phyloP scores from a whole-genome alignment of 2,797 vertebrate species.

The Falco naumanni region DNA sequence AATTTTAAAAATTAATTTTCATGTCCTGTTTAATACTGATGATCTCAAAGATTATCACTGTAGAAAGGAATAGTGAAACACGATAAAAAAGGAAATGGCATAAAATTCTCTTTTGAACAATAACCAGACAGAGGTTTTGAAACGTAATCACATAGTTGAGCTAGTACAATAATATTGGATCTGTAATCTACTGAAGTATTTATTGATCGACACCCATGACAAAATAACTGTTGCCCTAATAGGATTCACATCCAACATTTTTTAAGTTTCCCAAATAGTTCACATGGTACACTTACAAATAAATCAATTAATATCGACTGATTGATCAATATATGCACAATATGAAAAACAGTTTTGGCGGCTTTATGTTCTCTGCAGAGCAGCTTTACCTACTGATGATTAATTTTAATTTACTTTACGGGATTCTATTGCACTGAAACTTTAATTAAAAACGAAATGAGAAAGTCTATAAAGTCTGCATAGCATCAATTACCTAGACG shows the following conservation, averaged over 20 bases:
- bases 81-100: neutral
- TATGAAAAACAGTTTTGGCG: slow-evolving; percentile 68
- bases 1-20: neutral
- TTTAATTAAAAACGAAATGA: slow-evolving; percentile 71
- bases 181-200: slow-evolving; percentile 68
- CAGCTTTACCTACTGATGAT: slow-evolving; percentile 60
- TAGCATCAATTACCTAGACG: slow-evolving; percentile 60
- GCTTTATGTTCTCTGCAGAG: slow-evolving; percentile 57
- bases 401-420: slow-evolving; percentile 76
- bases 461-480: slow-evolving; percentile 66
- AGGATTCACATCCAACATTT: slow-evolving; percentile 57
- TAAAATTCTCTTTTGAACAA: slow-evolving; percentile 36
- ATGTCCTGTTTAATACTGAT: neutral
- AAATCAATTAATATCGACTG: slow-evolving; percentile 66
- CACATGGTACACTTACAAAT: slow-evolving; percentile 48
- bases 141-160: slow-evolving; percentile 21
- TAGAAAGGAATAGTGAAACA: neutral
- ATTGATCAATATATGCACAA: slow-evolving; percentile 63
- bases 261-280: slow-evolving; percentile 65
- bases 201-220: slow-evolving; percentile 62
- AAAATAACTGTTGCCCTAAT: slow-evolving; percentile 69
- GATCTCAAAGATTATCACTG: neutral
- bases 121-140: neutral
- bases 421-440: slow-evolving; percentile 65
- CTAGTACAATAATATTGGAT: slow-evolving; percentile 42